A percentile compares a stretch with the other conserved stretches of the same genome.
These are phyloP conservation scores for Romanogobio albipinnatus DNA, from an alignment of 2,113 vertebrate species.

Conservation along the genomic window DNA sequence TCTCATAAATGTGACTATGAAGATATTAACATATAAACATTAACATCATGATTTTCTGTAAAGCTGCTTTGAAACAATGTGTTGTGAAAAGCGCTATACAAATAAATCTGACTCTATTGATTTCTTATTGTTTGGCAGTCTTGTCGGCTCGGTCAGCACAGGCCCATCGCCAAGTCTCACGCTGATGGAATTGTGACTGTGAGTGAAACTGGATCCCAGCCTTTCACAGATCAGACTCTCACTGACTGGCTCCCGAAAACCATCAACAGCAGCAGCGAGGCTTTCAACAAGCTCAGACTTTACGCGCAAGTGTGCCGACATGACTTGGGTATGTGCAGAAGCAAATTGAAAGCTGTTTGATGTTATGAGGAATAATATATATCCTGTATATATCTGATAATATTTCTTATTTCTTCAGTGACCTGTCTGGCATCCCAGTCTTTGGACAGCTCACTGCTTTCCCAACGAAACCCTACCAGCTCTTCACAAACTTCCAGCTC, in stretches of 20 bases:
- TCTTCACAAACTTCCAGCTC: conserved; percentile 72
- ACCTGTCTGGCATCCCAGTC: conserved; percentile 92
- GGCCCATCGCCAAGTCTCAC: conserved; percentile 89
- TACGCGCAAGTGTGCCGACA: conserved; percentile 97
- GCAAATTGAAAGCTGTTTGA: not conserved
- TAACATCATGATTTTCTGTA: not conserved
- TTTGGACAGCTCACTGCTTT: conserved; percentile 89
- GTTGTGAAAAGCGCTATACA: not conserved
- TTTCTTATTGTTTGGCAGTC: conserved; percentile 73
- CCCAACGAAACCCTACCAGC: conserved; percentile 84
- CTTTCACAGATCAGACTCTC: conserved; percentile 87
- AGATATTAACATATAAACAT: not conserved
- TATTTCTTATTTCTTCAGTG: conserved; percentile 73
- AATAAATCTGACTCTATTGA: not conserved
- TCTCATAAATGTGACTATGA: not conserved
- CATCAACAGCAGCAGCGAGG: conserved; percentile 85
- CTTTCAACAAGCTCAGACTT: conserved; percentile 92
- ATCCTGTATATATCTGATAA: no score
- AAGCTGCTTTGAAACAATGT: not conserved
- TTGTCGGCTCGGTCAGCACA: conserved; percentile 94
- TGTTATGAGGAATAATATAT: not conserved
- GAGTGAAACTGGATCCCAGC: conserved; percentile 83
- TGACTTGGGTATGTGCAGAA: conserved; percentile 80
- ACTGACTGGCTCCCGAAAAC: conserved; percentile 95
- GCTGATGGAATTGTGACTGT: conserved; percentile 92